Percentiles rank a stretch among this genome's conserved stretches.
Evolutionary conservation across 2,888 invertebrate genomes (phyloP).

Genomic region (Lepidocyrtoides sp.): DNA sequence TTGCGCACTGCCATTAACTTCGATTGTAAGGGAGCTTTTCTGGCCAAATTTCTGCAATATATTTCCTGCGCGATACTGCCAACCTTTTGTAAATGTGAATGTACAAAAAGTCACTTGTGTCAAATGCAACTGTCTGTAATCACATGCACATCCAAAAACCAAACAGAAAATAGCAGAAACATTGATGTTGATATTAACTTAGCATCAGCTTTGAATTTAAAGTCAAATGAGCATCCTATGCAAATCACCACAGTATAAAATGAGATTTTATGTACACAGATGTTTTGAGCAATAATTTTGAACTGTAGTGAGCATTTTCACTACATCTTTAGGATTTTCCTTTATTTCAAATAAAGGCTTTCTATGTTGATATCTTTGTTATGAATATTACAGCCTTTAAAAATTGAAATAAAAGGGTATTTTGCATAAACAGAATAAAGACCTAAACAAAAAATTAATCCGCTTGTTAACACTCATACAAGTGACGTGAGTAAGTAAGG

Average conservation of each 20-base stretch:
- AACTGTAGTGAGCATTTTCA: background rate
- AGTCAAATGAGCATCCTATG: conserved; percentile 75
- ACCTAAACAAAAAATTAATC: conserved; percentile 65
- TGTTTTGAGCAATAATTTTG: conserved; percentile 39
- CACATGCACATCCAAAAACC: conserved; percentile 11
- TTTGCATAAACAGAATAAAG: conserved; percentile 76
- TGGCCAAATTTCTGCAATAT: too few species aligned
- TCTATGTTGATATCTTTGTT: conserved; percentile 52
- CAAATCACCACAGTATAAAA: conserved; percentile 64
- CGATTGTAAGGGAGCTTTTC: too few species aligned
- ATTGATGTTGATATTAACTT: background rate
- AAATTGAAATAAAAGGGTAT: conserved; percentile 66
- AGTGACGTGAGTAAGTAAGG: background rate
- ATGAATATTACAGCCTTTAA: conserved; percentile 6
- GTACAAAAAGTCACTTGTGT: too few species aligned
- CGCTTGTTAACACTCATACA: conserved; percentile 61
- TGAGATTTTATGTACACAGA: conserved; percentile 64
- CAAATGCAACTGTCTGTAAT: too few species aligned
- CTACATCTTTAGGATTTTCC: background rate
- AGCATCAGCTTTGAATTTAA: conserved; percentile 5
- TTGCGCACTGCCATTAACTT: too few species aligned
- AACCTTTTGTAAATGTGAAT: too few species aligned
- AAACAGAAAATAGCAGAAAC: conserved; percentile 33
- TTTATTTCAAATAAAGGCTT: background rate
- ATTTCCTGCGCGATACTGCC: too few species aligned